Conservation (phyloP, 2,113 vertebrate species). For the Chauna torquata region DNA sequence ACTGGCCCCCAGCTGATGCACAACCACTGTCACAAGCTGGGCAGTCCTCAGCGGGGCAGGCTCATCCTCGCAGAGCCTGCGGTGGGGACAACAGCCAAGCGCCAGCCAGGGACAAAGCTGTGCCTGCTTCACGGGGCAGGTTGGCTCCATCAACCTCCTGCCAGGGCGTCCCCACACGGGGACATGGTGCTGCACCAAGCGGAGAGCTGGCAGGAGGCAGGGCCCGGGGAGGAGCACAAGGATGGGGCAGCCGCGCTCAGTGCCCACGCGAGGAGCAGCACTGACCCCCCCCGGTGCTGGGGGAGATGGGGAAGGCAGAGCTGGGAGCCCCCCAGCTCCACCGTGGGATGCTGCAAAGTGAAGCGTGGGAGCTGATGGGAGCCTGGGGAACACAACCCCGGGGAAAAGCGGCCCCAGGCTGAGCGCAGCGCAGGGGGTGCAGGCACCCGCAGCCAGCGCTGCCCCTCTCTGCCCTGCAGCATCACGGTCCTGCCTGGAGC, state of each 20-base stretch:
- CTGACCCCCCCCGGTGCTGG: rapidly evolving
- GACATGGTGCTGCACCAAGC: neutral
- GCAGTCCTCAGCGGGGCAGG: neutral
- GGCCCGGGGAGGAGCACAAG: neutral
- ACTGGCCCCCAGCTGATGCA: neutral
- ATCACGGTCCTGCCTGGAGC: neutral
- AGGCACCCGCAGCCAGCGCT: neutral
- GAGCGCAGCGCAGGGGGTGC: rapidly evolving
- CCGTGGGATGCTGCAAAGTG: rapidly evolving
- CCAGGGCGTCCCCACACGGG: rapidly evolving
- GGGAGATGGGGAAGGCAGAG: neutral
- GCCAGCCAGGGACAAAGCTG: neutral
- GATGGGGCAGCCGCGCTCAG: neutral
- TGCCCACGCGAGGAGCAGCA: neutral
- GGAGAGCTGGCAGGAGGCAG: neutral
- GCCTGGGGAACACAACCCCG: rapidly evolving
- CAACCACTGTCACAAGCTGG: neutral
- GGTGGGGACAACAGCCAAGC: neutral
- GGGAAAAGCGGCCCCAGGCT: rapidly evolving
- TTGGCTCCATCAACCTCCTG: neutral
- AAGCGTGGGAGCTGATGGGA: neutral
- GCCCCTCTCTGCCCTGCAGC: neutral
- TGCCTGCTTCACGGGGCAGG: neutral
- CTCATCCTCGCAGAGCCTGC: rapidly evolving
- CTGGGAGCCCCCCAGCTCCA: neutral